Evolutionary conservation across 2,797 vertebrate species (phyloP), one percentile per base, ranked within the genome.

Genomic region (Mastacembelus armatus): DNA sequence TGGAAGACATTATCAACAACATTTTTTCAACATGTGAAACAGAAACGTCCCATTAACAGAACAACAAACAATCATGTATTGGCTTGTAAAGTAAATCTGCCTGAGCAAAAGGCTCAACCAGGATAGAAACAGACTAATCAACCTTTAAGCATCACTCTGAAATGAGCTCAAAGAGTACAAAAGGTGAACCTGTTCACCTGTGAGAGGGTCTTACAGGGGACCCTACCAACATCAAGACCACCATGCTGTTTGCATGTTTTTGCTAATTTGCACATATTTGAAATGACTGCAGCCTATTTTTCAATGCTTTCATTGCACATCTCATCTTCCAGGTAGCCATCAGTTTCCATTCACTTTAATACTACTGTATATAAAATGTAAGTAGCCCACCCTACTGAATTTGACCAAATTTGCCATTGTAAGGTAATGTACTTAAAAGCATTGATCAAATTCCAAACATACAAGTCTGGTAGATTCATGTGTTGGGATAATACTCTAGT

Each of bases 31-130:
- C 29, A 35, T 2, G 45, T 74, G 3, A 51, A 71, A 75, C 39
- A 56, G 43, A 42, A 74, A 67, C 21, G 69, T 66, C 48, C 2
- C 10, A n/a, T 47, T 27, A 71, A 62, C 63, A 59, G 57, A 18
- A 30, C 10, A 62, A 64, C 9, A 74, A 77, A 67, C 14, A 42
- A 18, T n/a, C 75, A 47, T 72, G 70, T 58, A 67, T 39, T 56
- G 55, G 61, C 60, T 69, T 74, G n/a, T 32, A 48, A 54, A 58
- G 56, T 43, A 64, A 21, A 69, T 75, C 77, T 88, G 87, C 85
- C 87, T 86, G 85, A 90, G 87, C 85, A 66, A 74, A 83, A 78
- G 70, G 71, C 73, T 86, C 83, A 59, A 66, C 27, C 27, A 55
- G 66, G 47, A 66, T 40, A 68, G 42, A 71, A 59, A 51, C 49